Base-by-base conservation (phyloP, 2,113 vertebrate species). In the Alosa alosa region DNA sequence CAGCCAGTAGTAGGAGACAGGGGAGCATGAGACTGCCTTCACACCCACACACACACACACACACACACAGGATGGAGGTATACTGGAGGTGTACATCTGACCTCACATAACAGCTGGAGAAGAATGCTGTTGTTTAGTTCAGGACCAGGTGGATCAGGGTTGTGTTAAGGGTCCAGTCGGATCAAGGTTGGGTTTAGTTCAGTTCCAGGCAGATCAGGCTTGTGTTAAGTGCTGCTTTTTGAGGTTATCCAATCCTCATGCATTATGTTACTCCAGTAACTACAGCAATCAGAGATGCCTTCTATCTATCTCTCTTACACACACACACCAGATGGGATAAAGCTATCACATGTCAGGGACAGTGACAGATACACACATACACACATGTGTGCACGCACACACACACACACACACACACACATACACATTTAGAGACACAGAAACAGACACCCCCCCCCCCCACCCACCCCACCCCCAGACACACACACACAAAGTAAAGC, bases 401-500 rank as follows among this genome's bases (percentile, higher is more conserved):
- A 57, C 55, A 57, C 17, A 20, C 57, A 60, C 20, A 60, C 2
- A n/a, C 18, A n/a, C 57, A 25, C 64, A 72, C 22, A 31, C 64
- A 72, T 25, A 36, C 64, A 72, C 7, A 10, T 25, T n/a, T 7
- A n/a, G 20, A 64, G 20, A n/a, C 60, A 5, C 22, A 64, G 5
- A 64, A 0, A 64, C 60, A 64, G 20, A 64, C 60, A 25, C n/a
- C 0, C 20, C 2, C 0, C 20, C 2, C 18, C 22, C 11, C 5
- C 57, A 64, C 18, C 3, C 57, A n/a, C 46, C 57, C n/a, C 60
- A 72, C 64, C 36, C 64, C 36, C 64, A 36, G 25, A 72, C 64
- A 72, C 64, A 72, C n/a, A 72, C 64, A 25, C 2, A 72, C 11
- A 72, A 1, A 64, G 86, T 86, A 83, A 83, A 91, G 84, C 83